phyloP scores from a whole-genome alignment of 2,113 vertebrate species.

The Scophthalmus maximus region DNA sequence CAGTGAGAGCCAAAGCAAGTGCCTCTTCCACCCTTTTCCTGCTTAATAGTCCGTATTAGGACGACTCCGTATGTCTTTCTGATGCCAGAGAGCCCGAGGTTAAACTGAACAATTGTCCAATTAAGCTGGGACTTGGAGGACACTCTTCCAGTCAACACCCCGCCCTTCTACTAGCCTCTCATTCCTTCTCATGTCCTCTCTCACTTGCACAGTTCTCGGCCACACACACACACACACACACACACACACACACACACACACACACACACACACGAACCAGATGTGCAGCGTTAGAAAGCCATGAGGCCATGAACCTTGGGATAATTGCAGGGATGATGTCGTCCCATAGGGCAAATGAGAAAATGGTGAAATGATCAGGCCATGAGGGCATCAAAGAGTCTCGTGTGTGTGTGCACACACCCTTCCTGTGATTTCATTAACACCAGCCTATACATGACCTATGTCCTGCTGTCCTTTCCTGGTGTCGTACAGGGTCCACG shows the following conservation, averaged over 20 bases:
- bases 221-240: not conserved
- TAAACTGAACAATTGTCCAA: constrained; percentile 65
- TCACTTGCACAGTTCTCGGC: not conserved
- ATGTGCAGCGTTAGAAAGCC: constrained; percentile 48
- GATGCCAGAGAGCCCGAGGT: constrained; percentile 49
- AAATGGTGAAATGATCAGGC: constrained; percentile 46
- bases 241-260: constrained; percentile 1
- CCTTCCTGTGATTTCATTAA: constrained; percentile 32
- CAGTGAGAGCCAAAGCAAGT: constrained; percentile 20
- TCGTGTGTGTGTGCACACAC: constrained; percentile 2
- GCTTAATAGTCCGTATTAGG: constrained; percentile 35
- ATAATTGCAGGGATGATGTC: constrained; percentile 46
- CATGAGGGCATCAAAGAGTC: constrained; percentile 36
- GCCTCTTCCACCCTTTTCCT: constrained; percentile 40
- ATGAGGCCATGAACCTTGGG: constrained; percentile 28
- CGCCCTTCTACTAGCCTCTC: not conserved
- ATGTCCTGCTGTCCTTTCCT: constrained; percentile 54
- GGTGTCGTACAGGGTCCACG: constrained; percentile 25
- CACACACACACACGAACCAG: constrained; percentile 52
- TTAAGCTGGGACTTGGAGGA: constrained; percentile 65
- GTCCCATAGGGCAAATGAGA: constrained; percentile 44
- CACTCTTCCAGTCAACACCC: constrained; percentile 36
- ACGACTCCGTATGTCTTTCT: constrained; percentile 27
- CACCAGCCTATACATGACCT: constrained; percentile 6
- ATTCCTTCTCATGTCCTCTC: constrained; percentile 18